Conservation (phyloP, 2,888 invertebrate genomes). For the Athalia circularis region DNA sequence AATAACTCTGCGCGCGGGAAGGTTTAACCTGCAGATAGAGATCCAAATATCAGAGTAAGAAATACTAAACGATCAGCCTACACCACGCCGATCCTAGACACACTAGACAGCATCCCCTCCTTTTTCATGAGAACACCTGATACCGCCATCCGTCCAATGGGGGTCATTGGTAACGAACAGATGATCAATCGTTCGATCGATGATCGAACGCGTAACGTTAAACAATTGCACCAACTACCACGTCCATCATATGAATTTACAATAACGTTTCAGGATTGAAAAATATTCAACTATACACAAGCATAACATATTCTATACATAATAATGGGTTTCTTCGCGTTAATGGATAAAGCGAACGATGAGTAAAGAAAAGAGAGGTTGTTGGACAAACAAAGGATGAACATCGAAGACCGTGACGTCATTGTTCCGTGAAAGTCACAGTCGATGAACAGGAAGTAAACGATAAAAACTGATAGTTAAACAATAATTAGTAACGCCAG, state of each 20-base stretch:
- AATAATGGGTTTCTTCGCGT: too few relatives aligned
- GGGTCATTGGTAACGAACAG: constrained; percentile 6
- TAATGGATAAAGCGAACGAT: too few relatives aligned
- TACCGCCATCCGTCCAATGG: constrained; percentile 19
- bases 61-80: constrained; percentile 18
- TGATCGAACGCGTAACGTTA: neutral
- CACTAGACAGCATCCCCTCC: constrained; percentile 4
- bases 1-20: neutral
- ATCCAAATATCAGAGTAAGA: constrained; percentile 21
- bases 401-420: constrained; percentile 1
- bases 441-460: constrained; percentile 45
- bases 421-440: constrained; percentile 24
- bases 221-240: neutral
- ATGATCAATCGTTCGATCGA: constrained; percentile 27
- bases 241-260: neutral
- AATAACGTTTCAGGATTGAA: constrained; percentile 4
- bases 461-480: constrained; percentile 51
- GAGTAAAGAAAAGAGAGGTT: neutral
- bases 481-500: constrained; percentile 56
- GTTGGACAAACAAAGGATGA: neutral
- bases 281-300: neutral
- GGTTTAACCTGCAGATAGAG: neutral
- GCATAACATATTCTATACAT: neutral
- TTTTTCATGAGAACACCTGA: constrained; percentile 25
- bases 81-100: constrained; percentile 5